Conservation (phyloP, 2,797 vertebrate species). For the Hemibagrus guttatus region DNA sequence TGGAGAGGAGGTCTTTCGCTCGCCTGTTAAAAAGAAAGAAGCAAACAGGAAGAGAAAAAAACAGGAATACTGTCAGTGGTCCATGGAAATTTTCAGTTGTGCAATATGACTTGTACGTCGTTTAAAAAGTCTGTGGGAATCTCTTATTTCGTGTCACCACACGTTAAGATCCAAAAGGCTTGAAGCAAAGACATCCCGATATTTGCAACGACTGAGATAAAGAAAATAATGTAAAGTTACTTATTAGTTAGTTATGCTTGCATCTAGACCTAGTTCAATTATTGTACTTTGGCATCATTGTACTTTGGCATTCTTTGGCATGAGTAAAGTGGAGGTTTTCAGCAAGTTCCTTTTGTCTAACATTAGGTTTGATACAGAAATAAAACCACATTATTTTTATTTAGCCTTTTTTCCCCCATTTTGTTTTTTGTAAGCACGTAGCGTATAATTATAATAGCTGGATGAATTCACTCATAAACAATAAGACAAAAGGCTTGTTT, state of each 20-base stretch:
- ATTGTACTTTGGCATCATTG: background rate
- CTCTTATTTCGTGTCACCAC: constrained; percentile 11
- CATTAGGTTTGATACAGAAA: background rate
- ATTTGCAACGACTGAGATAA: background rate
- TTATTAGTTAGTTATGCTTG: background rate
- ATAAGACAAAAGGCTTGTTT: background rate
- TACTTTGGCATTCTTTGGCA: too few species aligned
- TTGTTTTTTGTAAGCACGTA: background rate
- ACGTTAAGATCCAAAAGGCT: background rate
- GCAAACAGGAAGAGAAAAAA: background rate
- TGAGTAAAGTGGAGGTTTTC: background rate
- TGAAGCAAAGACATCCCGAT: background rate
- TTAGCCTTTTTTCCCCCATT: background rate
- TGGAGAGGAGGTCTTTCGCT: constrained; percentile 73
- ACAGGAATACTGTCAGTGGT: constrained; percentile 12
- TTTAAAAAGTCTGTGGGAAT: background rate
- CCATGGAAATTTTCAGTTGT: background rate
- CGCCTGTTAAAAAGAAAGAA: constrained; percentile 66
- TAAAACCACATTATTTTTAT: background rate
- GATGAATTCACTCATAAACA: background rate
- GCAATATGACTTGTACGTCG: background rate
- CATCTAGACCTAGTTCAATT: background rate
- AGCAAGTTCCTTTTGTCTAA: background rate
- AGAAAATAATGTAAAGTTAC: background rate
- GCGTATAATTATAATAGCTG: background rate